Conservation (phyloP, 1,140 invertebrate genomes). For the Neuroterus valhalla region DNA sequence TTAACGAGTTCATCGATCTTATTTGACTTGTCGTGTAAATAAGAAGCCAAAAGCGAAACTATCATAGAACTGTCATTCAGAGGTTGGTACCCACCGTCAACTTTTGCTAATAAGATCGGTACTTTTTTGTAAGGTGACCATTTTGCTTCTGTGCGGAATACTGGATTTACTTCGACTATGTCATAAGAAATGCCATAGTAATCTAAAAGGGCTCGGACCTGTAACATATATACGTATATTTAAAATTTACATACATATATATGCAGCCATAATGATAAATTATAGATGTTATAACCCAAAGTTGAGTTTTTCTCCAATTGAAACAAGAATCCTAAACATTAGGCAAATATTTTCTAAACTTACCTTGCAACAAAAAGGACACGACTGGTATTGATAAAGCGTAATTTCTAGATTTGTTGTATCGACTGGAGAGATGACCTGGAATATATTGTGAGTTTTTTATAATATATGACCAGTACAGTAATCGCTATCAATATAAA, state of each 20-base stretch:
- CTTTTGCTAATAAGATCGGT: slow-evolving; percentile 91
- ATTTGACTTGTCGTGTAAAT: slow-evolving; percentile 80
- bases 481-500: neutral
- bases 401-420: slow-evolving; percentile 87
- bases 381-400: slow-evolving; percentile 97
- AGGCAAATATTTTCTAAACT: slow-evolving; percentile 39
- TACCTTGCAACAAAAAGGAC: slow-evolving; percentile 98
- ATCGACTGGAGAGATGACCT: slow-evolving; percentile 82
- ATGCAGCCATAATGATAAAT: slow-evolving; percentile 34
- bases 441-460: slow-evolving; percentile 57
- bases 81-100: slow-evolving; percentile 85
- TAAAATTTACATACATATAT: neutral
- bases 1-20: slow-evolving; percentile 83
- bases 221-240: slow-evolving; percentile 26
- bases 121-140: slow-evolving; percentile 98
- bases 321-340: slow-evolving; percentile 6
- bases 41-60: slow-evolving; percentile 90
- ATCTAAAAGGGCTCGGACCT: slow-evolving; percentile 92
- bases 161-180: slow-evolving; percentile 97
- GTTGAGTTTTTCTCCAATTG: neutral
- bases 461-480: slow-evolving; percentile 40
- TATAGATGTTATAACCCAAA: neutral
- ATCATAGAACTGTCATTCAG: slow-evolving; percentile 96
- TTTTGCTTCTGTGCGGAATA: slow-evolving; percentile 91
- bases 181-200: slow-evolving; percentile 96